Evolutionary conservation across 1,140 invertebrate genomes (phyloP).

Genomic region (Drosophila rhopaloa): DNA sequence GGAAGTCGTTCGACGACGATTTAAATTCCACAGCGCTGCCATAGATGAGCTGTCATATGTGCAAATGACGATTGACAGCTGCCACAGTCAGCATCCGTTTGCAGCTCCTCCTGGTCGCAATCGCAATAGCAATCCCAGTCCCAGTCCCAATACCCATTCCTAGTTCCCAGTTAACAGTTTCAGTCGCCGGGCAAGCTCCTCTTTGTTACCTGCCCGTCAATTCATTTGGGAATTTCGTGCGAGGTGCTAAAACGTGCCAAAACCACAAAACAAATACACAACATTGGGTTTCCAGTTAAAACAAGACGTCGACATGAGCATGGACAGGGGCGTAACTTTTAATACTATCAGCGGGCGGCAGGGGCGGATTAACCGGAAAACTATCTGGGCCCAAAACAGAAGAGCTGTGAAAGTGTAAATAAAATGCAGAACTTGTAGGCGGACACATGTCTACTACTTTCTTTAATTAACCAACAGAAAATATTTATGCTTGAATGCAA

Average conservation of each 20-base stretch:
- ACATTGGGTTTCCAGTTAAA: constrained; percentile 64
- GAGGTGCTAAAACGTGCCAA: constrained; percentile 69
- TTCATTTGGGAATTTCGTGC: constrained; percentile 66
- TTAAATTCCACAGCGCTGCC: constrained; percentile 66
- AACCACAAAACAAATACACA: constrained; percentile 64
- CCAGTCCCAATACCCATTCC: constrained; percentile 4
- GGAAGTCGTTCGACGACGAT: constrained; percentile 53
- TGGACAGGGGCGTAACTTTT: constrained; percentile 72
- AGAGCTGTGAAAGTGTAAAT: neutral
- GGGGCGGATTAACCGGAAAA: constrained; percentile 32
- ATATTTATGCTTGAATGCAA: neutral
- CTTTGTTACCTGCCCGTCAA: constrained; percentile 62
- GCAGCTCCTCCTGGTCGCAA: constrained; percentile 36
- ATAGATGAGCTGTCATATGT: constrained; percentile 77
- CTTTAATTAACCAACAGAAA: neutral
- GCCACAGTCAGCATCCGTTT: constrained; percentile 62
- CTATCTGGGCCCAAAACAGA: constrained; percentile 15
- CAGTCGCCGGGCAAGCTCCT: constrained; percentile 27
- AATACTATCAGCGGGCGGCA: constrained; percentile 51
- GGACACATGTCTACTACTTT: neutral
- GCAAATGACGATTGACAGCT: constrained; percentile 79
- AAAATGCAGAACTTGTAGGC: neutral
- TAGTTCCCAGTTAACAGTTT: constrained; percentile 21
- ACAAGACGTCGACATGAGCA: constrained; percentile 64
- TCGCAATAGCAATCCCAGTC: neutral